Percentiles rank a stretch among this genome's conserved stretches.
phyloP scores from a whole-genome alignment of 2,888 invertebrate genomes.

The Sussaba pulchella region DNA sequence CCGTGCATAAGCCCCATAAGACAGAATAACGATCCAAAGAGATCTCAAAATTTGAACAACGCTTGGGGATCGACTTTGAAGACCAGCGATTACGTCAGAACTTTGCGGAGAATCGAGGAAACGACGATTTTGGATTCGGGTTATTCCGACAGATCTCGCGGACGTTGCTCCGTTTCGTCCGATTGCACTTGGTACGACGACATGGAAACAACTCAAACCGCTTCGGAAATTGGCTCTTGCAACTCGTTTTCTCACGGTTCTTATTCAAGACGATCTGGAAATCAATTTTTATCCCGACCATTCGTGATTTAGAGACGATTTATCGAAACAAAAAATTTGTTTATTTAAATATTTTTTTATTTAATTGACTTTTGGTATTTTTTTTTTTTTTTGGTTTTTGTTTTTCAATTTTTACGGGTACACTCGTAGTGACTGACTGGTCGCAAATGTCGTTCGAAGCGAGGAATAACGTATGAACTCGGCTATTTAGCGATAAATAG shows the following conservation, averaged over 20 bases:
- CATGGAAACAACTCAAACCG: conserved; percentile 53
- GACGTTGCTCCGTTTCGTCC: conserved; percentile 42
- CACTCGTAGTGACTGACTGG: background rate
- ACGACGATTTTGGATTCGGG: conserved; percentile 73
- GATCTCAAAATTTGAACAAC: background rate
- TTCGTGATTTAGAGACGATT: conserved; percentile 14
- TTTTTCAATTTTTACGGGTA: background rate
- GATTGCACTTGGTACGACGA: conserved; percentile 50
- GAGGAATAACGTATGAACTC: conserved; percentile 13
- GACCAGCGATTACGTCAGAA: background rate
- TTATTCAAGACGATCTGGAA: background rate
- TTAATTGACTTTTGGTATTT: no score
- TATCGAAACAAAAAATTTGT: no score
- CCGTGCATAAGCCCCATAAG: conserved; percentile 74
- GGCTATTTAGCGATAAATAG: conserved; percentile 52
- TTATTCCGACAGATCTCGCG: conserved; percentile 72
- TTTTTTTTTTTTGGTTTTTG: no score
- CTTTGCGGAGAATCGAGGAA: conserved; percentile 70
- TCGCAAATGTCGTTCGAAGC: background rate
- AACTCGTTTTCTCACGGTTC: conserved; percentile 1
- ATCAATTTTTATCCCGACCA: background rate
- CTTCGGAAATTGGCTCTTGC: conserved; percentile 39
- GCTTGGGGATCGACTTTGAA: conserved; percentile 40
- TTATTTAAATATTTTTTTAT: background rate
- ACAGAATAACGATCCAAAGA: conserved; percentile 10